Evolutionary conservation across 2,113 vertebrate species (phyloP).

Genomic region (Lampris megalopsis): DNA sequence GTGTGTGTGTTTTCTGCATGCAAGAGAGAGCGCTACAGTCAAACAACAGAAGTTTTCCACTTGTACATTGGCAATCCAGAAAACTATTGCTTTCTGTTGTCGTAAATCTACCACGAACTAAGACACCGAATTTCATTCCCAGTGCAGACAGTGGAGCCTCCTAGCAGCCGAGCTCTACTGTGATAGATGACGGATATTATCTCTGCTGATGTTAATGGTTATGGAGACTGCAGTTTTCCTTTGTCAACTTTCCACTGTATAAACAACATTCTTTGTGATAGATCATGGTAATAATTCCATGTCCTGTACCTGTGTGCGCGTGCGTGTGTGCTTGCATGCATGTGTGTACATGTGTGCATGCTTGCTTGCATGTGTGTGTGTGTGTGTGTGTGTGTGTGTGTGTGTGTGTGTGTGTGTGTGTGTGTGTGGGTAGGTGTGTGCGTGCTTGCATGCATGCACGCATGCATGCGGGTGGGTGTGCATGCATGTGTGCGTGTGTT

Average conservation of each 20-base stretch:
- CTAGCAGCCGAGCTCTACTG: conserved; percentile 21
- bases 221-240: conserved; percentile 27
- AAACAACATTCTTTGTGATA: conserved; percentile 8
- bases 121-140: conserved; percentile 18
- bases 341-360: neutral
- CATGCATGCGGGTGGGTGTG: no score
- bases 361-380: neutral
- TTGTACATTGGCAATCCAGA: conserved; percentile 24
- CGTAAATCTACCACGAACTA: conserved; percentile 50
- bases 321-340: neutral
- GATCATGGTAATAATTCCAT: conserved; percentile 4
- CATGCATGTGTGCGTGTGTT: neutral
- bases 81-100: conserved; percentile 30
- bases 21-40: conserved; percentile 17
- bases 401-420: neutral
- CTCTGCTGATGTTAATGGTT: conserved; percentile 20
- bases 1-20: conserved; percentile 5
- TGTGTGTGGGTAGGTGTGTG: no score
- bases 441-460: no score
- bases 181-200: conserved; percentile 37
- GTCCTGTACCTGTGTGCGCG: neutral
- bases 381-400: no score
- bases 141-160: conserved; percentile 9
- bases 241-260: conserved; percentile 17
- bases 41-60: conserved; percentile 31